Conservation (phyloP, 2,888 invertebrate species). For the Willowsia nigromaculata region DNA sequence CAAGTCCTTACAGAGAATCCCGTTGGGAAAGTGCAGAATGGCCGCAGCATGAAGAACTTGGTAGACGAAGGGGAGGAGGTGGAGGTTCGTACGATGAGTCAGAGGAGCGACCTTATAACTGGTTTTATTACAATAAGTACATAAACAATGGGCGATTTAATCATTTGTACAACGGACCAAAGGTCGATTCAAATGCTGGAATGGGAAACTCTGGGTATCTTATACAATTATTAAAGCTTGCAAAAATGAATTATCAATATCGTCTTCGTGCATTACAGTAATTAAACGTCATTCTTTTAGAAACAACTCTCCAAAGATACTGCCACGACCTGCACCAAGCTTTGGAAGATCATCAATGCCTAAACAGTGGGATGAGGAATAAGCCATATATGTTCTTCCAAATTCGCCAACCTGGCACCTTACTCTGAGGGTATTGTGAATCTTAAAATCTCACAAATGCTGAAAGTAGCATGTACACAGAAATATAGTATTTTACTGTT, state of each 20-base stretch:
- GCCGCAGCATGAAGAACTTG: background rate
- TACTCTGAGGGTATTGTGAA: too few species aligned
- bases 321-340: slow-evolving; percentile 36
- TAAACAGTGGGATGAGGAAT: background rate
- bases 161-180: slow-evolving; percentile 60
- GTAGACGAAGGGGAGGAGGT: background rate
- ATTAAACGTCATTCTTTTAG: background rate
- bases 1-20: slow-evolving; percentile 28
- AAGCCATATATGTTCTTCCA: too few species aligned
- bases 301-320: slow-evolving; percentile 1
- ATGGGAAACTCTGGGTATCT: slow-evolving; percentile 42
- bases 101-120: slow-evolving; percentile 36
- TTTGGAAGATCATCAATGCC: background rate
- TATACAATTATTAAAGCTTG: background rate
- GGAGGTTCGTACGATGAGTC: slow-evolving; percentile 47
- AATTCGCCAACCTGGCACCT: too few species aligned
- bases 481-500: too few species aligned
- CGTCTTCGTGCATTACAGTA: background rate
- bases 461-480: too few species aligned
- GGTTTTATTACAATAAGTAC: slow-evolving; percentile 58
- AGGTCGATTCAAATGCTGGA: slow-evolving; percentile 32
- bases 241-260: background rate
- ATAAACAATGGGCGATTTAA: slow-evolving; percentile 45
- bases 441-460: too few species aligned
- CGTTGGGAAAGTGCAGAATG: slow-evolving; percentile 61